Base-by-base conservation (phyloP, 2,797 vertebrate genomes). In the Enteromius fasciolatus region DNA sequence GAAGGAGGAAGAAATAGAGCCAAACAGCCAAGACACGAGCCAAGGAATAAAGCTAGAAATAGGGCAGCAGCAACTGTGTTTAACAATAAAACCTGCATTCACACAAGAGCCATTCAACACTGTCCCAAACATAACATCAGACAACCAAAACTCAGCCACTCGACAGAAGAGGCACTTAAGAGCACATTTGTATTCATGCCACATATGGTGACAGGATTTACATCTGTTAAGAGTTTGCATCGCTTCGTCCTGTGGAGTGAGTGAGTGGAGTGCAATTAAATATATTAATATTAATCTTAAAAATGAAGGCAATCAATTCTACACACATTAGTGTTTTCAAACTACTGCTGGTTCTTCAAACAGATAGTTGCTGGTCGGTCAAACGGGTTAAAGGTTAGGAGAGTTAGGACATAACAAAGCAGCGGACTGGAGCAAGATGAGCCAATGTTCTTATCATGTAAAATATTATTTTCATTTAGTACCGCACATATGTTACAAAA, bases 221-320 rank as follows among this genome's bases (percentile, higher is more conserved):
- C 72, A 75, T 39, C 33, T 75, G 72, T 57, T 52, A 17, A 39
- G 31, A 75, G 14, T 75, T 75, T 39, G 14, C 72, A 23, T 20
- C 5, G 14, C 11, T 11, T 74, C 48, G n/a, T 11, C 3, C 31
- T 66, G n/a, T n/a, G n/a, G n/a, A n/a, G n/a, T n/a, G 28, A 31
- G 68, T 50, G 70, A 15, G 31, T 36, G 28, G 12, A 11, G 25
- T 46, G 46, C 44, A 50, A 31, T 10, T 4, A 72, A 28, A 50
- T 28, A 1, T 1, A 0, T 72, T 17, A 3, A 18, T 31, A 31
- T 48, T 18, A 1, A 31, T 48, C 15, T 70, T 28, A 17, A 18
- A 44, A 3, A 15, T 46, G 2, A 70, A 17, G 41, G 10, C 12
- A 59, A 9, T 28, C 0, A 10, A 48, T 48, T 70, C 23, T 31